phyloP scores from a whole-genome alignment of 1,140 invertebrate species.

The Brachionus angularis region DNA sequence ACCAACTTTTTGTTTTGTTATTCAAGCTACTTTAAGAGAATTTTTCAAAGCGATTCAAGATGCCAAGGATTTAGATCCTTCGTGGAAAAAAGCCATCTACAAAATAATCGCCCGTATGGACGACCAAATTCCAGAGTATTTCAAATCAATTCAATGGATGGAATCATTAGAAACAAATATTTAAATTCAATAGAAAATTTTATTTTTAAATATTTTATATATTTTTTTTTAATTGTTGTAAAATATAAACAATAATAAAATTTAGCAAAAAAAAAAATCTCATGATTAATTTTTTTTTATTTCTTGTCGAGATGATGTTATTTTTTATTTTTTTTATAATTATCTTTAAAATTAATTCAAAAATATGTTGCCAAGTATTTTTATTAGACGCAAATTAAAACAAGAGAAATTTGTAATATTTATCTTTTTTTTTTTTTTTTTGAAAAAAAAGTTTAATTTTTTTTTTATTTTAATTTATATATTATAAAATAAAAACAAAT shows the following conservation, averaged over 20 bases:
- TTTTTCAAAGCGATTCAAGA: constrained; percentile 95
- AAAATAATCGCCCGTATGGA: constrained; percentile 98
- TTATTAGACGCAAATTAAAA: no score
- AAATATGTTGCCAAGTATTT: no score
- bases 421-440: constrained; percentile 29
- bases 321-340: no score
- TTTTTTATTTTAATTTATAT: neutral
- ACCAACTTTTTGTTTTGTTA: constrained; percentile 87
- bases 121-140: constrained; percentile 96
- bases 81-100: constrained; percentile 99
- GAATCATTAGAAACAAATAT: constrained; percentile 72
- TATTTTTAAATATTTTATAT: constrained; percentile 11
- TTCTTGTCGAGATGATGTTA: no score
- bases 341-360: no score
- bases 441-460: neutral
- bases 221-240: constrained; percentile 25
- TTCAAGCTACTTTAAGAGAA: constrained; percentile 92
- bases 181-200: constrained; percentile 32
- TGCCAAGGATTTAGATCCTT: constrained; percentile 92
- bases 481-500: neutral
- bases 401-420: constrained; percentile 13
- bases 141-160: constrained; percentile 97
- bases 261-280: no score
- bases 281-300: no score
- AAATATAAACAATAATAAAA: no score